Evolutionary conservation across 2,113 vertebrate species (phyloP), one percentile per base, ranked within the genome.

Genomic region (Macrotis lagotis): DNA sequence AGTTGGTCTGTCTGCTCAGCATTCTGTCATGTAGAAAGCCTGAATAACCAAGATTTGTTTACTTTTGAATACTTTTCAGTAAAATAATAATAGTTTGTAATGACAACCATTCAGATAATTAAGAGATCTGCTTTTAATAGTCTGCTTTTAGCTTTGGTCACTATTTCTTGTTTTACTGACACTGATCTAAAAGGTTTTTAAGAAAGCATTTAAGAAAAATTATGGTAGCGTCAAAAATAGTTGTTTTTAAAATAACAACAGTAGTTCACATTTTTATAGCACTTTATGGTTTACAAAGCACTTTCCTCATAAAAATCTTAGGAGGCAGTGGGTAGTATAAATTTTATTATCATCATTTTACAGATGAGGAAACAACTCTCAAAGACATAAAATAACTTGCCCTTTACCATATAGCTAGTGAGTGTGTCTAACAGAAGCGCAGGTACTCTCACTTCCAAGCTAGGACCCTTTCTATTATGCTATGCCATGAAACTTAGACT

Each of bases 311-410:
- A 83, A 83, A 83, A 83, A 44, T 83, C 66, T 44, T 83, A 83
- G 66, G 66, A 83, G n/a, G 66, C 66, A 83, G 66, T 83, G n/a
- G n/a, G 66, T 83, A 83, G 66, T 83, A 83, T 83, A 83, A 83
- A 83, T 83, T 83, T 83, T 83, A 83, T 83, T 83, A 83, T 44
- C n/a, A 44, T 83, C 66, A 83, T 83, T 83, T 83, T 83, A 83
- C n/a, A 83, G 66, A 83, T 44, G 37, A 83, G 66, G n/a, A 83
- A 44, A 83, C 66, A 83, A 83, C 66, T 83, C n/a, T 44, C 16
- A 44, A 44, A 83, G n/a, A 44, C 37, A 83, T 83, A 83, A 83
- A 83, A 83, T 83, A 83, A 19, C n/a, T 44, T 24, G n/a, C 66
- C n/a, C 66, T 6, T 83, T 24, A 83, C n/a, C 66, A 83, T n/a